Conservation (phyloP, 2,888 invertebrate genomes). For the Melinopterus prodromus region DNA sequence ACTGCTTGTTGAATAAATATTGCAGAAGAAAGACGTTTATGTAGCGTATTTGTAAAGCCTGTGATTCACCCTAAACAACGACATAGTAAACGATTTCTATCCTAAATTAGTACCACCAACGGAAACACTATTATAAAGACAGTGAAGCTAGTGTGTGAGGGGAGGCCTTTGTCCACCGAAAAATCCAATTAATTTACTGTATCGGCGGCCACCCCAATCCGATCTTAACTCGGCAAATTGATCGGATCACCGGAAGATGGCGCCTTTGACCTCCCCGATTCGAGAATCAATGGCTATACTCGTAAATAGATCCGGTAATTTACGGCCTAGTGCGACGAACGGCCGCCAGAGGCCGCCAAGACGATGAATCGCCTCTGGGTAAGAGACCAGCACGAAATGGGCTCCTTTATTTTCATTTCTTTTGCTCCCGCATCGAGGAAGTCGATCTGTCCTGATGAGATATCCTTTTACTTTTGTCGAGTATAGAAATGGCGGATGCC, state of each 20-base stretch:
- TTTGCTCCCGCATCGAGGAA: neutral
- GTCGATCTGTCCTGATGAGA: neutral
- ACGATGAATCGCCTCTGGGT: neutral
- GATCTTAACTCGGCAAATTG: neutral
- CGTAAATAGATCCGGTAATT: neutral
- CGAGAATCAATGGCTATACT: neutral
- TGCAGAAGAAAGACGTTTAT: too few relatives aligned
- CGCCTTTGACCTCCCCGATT: neutral
- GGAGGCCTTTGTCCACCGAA: neutral
- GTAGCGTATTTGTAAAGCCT: too few relatives aligned
- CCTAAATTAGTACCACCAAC: neutral
- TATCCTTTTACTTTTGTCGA: neutral
- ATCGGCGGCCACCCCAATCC: neutral
- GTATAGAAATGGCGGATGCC: neutral
- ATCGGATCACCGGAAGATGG: neutral
- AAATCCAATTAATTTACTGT: neutral
- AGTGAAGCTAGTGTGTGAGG: neutral
- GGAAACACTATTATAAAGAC: neutral
- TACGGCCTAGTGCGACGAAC: neutral
- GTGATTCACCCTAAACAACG: too few relatives aligned
- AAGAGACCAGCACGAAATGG: neutral
- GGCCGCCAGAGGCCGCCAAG: neutral
- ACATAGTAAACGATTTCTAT: too few relatives aligned
- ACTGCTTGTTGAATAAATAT: too few relatives aligned
- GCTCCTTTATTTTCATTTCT: neutral